Conservation (phyloP, 1,140 invertebrate genomes). For the Scaptodrosophila lebanonensis region DNA sequence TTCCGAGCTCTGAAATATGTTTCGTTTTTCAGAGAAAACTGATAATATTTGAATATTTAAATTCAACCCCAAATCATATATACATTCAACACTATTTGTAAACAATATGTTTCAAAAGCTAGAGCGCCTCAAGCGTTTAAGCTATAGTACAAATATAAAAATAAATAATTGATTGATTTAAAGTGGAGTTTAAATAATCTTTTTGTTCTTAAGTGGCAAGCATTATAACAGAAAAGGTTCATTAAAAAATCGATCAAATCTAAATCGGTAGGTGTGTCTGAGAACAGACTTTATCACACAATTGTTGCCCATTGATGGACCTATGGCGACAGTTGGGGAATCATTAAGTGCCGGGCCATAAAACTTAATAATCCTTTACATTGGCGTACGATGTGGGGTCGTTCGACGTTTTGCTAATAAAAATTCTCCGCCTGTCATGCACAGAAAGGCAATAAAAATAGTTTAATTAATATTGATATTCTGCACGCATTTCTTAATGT, state of each 20-base stretch:
- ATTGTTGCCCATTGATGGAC: conserved; percentile 11
- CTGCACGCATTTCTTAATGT: conserved; percentile 40
- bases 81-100: no score
- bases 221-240: no score
- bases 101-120: no score
- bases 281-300: conserved; percentile 6
- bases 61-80: no score
- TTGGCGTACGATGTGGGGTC: conserved; percentile 2
- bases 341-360: conserved; percentile 15
- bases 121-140: no score
- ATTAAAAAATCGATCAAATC: conserved; percentile 24
- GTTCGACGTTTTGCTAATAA: conserved; percentile 29
- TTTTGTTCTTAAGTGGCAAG: no score
- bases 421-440: conserved; percentile 45
- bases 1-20: no score
- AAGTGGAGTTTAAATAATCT: no score
- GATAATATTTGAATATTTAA: no score
- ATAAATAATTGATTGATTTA: no score
- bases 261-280: conserved; percentile 34
- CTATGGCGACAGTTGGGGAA: conserved; percentile 13
- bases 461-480: conserved; percentile 67
- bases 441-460: conserved; percentile 40
- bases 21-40: no score
- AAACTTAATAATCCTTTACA: conserved; percentile 55
- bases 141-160: no score